These are phyloP conservation scores for Scolopax rusticola DNA, from an alignment of 2,797 vertebrate genomes.

Conservation along the genomic window DNA sequence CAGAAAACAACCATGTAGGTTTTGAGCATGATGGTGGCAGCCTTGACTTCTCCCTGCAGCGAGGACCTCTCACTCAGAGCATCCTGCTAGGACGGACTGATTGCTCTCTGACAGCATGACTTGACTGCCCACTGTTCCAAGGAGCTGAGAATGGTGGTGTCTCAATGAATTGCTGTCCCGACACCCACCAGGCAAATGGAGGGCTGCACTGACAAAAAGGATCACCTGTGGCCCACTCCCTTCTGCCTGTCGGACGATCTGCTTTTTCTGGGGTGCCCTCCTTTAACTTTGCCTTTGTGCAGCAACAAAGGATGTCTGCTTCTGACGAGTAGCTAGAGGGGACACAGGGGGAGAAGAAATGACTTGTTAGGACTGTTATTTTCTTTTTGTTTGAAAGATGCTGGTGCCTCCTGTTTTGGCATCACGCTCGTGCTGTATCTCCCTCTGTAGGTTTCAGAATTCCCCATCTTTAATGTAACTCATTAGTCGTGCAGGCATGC, in stretches of 20 bases:
- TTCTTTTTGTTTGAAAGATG: background rate
- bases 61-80: background rate
- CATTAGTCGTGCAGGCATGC: constrained; percentile 61
- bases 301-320: background rate
- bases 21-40: background rate
- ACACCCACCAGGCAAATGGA: background rate
- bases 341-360: background rate
- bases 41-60: background rate
- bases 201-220: background rate
- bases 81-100: background rate
- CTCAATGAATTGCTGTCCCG: background rate
- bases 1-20: background rate
- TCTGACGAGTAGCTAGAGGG: background rate
- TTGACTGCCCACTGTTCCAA: background rate
- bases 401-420: background rate
- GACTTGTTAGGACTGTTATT: background rate
- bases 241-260: background rate
- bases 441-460: constrained; percentile 53
- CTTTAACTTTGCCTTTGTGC: background rate
- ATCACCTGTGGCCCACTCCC: background rate
- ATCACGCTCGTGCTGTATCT: background rate
- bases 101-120: background rate
- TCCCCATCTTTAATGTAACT: constrained; percentile 49
- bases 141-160: background rate
- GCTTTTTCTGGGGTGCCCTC: background rate